These are phyloP conservation scores for Cordilura impudica DNA, from an alignment of 2,888 invertebrate genomes.

Conservation along the genomic window DNA sequence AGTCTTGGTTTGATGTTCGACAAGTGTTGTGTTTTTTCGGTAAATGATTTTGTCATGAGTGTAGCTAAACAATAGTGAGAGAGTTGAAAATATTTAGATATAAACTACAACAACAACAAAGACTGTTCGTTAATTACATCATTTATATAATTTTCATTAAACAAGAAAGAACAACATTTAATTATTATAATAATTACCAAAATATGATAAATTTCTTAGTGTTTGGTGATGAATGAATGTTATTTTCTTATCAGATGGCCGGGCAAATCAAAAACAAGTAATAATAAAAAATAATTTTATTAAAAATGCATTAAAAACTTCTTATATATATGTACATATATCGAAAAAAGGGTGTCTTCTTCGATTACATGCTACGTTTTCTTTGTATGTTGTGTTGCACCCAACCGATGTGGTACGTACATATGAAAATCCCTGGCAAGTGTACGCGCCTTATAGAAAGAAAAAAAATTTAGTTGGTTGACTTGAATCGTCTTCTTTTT, in stretches of 20 bases:
- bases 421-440: constrained; percentile 56
- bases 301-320: constrained; percentile 39
- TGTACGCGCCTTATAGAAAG: constrained; percentile 60
- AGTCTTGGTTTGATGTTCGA: constrained; percentile 62
- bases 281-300: constrained; percentile 15
- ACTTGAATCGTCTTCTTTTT: constrained; percentile 60
- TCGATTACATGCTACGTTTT: constrained; percentile 45
- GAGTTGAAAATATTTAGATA: constrained; percentile 8
- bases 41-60: constrained; percentile 17
- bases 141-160: constrained; percentile 62
- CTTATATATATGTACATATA: constrained; percentile 20
- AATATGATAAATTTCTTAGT: constrained; percentile 33
- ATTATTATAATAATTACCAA: constrained; percentile 21
- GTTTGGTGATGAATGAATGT: not conserved
- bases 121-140: constrained; percentile 59
- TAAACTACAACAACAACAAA: constrained; percentile 38
- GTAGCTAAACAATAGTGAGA: constrained; percentile 11
- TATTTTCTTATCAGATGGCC: constrained; percentile 54
- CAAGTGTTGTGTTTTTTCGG: constrained; percentile 50
- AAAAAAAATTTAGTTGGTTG: constrained; percentile 34
- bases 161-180: constrained; percentile 40
- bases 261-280: constrained; percentile 36
- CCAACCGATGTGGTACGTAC: constrained; percentile 10
- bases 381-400: constrained; percentile 53
- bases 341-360: constrained; percentile 60